A percentile compares a stretch with the other conserved stretches of the same genome.
phyloP scores from a whole-genome alignment of 2,797 vertebrate genomes.

The Hypotaenidia philippensis region DNA sequence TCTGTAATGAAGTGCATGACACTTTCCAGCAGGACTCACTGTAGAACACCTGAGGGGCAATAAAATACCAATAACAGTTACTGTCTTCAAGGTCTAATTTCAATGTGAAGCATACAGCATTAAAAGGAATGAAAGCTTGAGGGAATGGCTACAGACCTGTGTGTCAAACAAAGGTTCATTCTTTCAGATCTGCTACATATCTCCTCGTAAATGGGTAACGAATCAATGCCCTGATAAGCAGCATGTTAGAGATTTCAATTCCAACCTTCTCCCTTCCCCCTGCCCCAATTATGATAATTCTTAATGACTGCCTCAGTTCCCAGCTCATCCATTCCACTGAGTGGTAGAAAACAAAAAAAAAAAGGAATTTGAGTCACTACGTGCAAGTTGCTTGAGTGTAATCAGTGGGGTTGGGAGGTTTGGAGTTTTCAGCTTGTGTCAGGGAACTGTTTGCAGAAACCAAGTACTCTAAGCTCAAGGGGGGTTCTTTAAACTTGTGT shows the following conservation, averaged over 20 bases:
- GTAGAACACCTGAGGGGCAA: not conserved
- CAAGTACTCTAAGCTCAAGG: not conserved
- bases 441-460: not conserved
- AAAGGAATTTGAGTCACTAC: not conserved
- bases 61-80: constrained; percentile 16
- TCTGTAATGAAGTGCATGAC: not conserved
- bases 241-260: not conserved
- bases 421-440: not conserved
- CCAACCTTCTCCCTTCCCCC: no score
- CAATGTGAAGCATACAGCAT: not conserved
- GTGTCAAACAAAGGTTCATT: not conserved
- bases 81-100: not conserved
- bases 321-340: not conserved
- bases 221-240: not conserved
- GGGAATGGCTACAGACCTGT: not conserved
- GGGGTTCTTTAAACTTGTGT: not conserved
- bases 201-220: not conserved
- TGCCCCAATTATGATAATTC: not conserved
- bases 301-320: not conserved
- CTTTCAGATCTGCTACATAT: not conserved
- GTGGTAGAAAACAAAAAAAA: not conserved
- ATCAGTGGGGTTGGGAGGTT: not conserved
- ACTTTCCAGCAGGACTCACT: not conserved
- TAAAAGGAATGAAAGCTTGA: constrained; percentile 17
- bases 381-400: not conserved